Percentiles rank a stretch among this genome's conserved stretches.
These are phyloP conservation scores for Chionoecetes opilio DNA, from an alignment of 1,140 invertebrate species.

Conservation along the genomic window DNA sequence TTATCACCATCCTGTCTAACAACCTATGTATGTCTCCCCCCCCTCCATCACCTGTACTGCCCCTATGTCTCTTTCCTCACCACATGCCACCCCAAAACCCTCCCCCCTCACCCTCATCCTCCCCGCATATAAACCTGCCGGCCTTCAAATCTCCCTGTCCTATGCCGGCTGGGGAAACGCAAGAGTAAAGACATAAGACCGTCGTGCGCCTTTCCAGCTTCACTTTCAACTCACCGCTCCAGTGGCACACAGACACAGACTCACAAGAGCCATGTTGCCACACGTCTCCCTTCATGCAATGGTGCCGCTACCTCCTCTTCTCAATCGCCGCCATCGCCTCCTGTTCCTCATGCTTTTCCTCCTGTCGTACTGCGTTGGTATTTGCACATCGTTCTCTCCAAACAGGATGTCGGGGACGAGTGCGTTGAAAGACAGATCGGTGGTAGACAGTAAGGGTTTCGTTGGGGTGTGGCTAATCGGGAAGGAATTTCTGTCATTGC, in stretches of 20 bases:
- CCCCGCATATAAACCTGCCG: background rate
- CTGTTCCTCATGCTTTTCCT: background rate
- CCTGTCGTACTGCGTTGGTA: background rate
- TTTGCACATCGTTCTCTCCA: background rate
- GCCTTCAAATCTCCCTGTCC: background rate
- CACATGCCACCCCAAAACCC: background rate
- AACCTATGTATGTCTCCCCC: background rate
- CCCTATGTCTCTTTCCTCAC: background rate
- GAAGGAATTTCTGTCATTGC: slow-evolving; percentile 17
- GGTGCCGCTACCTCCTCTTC: background rate
- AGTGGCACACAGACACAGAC: slow-evolving; percentile 6
- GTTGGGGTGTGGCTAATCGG: background rate
- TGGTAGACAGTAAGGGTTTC: background rate
- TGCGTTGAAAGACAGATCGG: background rate
- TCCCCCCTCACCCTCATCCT: background rate
- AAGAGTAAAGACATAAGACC: background rate
- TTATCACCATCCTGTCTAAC: background rate
- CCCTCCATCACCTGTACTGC: background rate
- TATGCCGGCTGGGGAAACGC: background rate
- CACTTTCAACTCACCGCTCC: slow-evolving; percentile 17
- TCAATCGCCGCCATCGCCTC: background rate
- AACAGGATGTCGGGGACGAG: background rate
- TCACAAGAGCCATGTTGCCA: slow-evolving; percentile 13
- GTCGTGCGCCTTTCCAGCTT: slow-evolving; percentile 14
- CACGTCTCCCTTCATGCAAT: background rate